Evolutionary conservation across 2,113 vertebrate genomes (phyloP).

Genomic region (Eolophus roseicapilla): DNA sequence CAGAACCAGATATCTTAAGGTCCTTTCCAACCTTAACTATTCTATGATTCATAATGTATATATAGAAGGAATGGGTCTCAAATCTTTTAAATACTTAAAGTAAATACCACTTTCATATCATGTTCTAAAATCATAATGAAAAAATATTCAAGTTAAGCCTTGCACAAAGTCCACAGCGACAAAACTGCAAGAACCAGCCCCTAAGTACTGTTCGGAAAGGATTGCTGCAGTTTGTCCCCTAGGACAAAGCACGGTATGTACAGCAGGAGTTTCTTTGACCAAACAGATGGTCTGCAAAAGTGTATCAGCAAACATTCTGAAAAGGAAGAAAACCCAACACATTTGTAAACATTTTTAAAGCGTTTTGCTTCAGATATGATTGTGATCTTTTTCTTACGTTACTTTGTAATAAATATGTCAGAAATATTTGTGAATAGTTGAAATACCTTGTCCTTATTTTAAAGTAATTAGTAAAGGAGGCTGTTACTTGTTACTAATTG

Average conservation of each 20-base stretch:
- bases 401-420: slow-evolving; percentile 3
- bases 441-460: slow-evolving; percentile 23
- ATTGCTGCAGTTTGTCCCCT: neutral
- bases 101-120: neutral
- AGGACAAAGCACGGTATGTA: neutral
- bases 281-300: neutral
- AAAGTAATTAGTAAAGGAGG: slow-evolving; percentile 48
- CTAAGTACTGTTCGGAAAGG: neutral
- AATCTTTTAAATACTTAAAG: neutral
- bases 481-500: neutral
- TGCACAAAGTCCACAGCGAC: neutral
- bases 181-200: neutral
- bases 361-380: neutral
- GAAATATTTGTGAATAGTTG: slow-evolving; percentile 47
- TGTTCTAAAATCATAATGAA: neutral
- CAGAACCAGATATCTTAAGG: neutral
- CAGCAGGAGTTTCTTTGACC: neutral
- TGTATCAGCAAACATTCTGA: neutral
- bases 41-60: neutral
- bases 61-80: neutral
- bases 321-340: neutral
- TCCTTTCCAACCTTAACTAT: neutral
- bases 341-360: slow-evolving; percentile 5
- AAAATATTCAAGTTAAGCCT: neutral
- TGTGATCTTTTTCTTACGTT: neutral